Base-by-base conservation (phyloP, 2,797 vertebrate genomes). In the Clarias pachynema region DNA sequence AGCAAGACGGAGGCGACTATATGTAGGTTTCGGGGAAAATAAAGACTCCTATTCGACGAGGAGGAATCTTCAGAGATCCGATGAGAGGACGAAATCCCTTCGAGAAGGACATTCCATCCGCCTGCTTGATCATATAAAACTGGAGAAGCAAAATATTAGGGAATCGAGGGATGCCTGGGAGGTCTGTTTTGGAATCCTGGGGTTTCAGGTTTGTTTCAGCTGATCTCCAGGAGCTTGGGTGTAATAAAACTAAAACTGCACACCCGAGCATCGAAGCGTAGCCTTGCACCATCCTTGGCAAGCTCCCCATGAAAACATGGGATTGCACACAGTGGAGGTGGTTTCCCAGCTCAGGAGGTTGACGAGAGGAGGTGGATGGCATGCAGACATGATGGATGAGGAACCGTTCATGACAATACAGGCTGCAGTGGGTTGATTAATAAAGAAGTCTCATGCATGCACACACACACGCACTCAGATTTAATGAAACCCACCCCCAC, bases 11-110 rank as follows among this genome's bases (percentile, higher is more conserved):
- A 86, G 31, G 59, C 8, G 63, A 70, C 79, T 73, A 81, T 77
- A 82, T 63, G 26, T 56, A 84, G 81, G 81, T 49, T 84, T 84
- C 40, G 63, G n/a, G 74, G 34, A 4, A 84, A 84, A 84, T 85
- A 81, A 78, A 84, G 81, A 72, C 78, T 77, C 79, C 34, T 86
- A 74, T 86, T 60, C 57, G 81, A 37, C 40, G 37, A 22, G 0
- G 16, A 20, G 34, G 72, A 65, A 80, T 80, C 59, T 79, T 15
- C 49, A 31, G 75, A 73, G 65, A 63, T 22, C 59, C 22, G 6
- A n/a, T 22, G 1, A 53, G 9, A 63, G 20, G 56, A 69, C 6
- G 26, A 57, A 22, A 56, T 37, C 56, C 16, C 29, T 37, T 60
- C 49, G 18, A 79, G 31, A 59, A 20, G 81, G 56, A 37, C 70